Evolutionary conservation across 2,113 vertebrate species (phyloP).

Genomic region (Halcyon senegalensis): DNA sequence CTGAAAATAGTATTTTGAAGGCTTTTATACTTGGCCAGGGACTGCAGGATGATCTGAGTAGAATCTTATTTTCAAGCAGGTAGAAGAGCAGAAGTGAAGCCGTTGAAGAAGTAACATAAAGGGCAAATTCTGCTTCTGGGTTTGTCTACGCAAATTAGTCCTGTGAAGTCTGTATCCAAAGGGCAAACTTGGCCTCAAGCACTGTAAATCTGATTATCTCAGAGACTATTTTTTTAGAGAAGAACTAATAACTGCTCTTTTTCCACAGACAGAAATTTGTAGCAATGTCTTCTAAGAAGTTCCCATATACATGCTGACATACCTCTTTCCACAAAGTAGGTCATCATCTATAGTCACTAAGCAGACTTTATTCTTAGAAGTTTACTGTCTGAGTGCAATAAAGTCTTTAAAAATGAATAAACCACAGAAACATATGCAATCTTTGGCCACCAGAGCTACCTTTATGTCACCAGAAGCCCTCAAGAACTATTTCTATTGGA

Average conservation of each 20-base stretch:
- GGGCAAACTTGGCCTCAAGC: background rate
- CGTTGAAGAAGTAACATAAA: background rate
- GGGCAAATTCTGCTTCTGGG: background rate
- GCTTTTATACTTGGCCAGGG: background rate
- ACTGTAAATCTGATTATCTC: background rate
- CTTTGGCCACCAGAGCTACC: background rate
- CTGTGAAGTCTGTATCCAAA: background rate
- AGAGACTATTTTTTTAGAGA: background rate
- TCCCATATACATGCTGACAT: background rate
- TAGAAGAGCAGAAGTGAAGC: background rate
- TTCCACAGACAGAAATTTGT: background rate
- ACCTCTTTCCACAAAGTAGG: background rate
- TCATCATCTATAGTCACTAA: background rate
- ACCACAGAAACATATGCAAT: background rate
- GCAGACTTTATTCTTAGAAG: background rate
- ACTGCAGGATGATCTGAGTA: background rate
- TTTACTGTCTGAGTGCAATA: background rate
- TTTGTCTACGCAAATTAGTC: background rate
- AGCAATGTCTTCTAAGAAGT: background rate
- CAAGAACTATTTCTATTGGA: background rate
- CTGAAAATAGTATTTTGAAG: background rate
- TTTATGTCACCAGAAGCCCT: constrained; percentile 10
- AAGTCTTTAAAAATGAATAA: constrained; percentile 30
- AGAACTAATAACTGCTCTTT: background rate
- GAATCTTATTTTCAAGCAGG: background rate